Evolutionary conservation across 1,140 invertebrate species (phyloP), one percentile per base, ranked within the genome.

Genomic region (Euglossa dilemma): DNA sequence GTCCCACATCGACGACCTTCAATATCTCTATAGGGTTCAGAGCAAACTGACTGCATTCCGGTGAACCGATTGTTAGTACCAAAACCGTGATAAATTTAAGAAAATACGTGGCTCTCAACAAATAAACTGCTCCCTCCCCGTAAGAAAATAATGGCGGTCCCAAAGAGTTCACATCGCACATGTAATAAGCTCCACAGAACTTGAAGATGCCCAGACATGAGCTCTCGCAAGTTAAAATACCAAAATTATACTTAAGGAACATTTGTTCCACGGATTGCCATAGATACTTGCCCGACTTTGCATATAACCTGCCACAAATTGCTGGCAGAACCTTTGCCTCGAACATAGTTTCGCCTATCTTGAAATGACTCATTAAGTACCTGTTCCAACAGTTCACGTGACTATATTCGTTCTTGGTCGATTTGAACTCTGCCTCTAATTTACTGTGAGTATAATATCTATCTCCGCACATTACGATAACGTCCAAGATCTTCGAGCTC

Each of bases 381-480:
- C 67, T 78, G 47, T 85, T 78, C 80, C 87, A 86, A 36, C 71
- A 83, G 20, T 47, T 59, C 50, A 77, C 77, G 47, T 86, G 72
- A 28, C 59, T 71, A 28, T 85, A 66, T 5, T 84, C 87, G 6
- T 63, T 54, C 14, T 54, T 80, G 20, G 56, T 69, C 0, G 84
- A 71, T 16, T 86, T 84, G 9, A 75, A 61, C 25, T 85, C 80
- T 5, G 88, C 86, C 64, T 91, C 88, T 12, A 80, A 54, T 69
- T 80, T 90, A 74, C 91, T 91, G 28, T 86, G 72, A 6, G 90
- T 87, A 77, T 92, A 92, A 63, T 91, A 92, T 56, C 80, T 84
- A 66, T 93, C 92, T 0, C 93, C 93, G 75, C 90, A 92, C 83
- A 92, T 86, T 0, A 93, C 87, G 47, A 93, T 89, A 20, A 91